A percentile compares a stretch with the other conserved stretches of the same genome.
These are phyloP conservation scores for Esox lucius DNA, from an alignment of 2,797 vertebrate genomes.

Conservation along the genomic window DNA sequence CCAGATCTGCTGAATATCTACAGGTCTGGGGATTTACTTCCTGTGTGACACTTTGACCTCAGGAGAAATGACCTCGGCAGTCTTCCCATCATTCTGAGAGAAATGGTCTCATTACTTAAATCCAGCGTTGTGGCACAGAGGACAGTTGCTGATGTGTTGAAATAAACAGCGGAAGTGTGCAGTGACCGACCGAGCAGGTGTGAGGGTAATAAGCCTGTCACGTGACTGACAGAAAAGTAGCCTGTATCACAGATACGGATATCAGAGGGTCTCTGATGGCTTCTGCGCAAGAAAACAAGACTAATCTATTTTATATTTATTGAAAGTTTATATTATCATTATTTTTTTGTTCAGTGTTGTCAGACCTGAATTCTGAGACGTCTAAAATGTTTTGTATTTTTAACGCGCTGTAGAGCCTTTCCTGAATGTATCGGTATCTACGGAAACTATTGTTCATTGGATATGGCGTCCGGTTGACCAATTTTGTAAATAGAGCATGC, in stretches of 20 bases:
- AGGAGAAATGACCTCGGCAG: constrained; percentile 62
- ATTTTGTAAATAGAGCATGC: constrained; percentile 55
- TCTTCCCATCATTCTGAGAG: constrained; percentile 73
- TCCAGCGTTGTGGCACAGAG: constrained; percentile 40
- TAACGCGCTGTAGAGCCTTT: constrained; percentile 69
- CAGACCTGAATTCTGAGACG: constrained; percentile 52
- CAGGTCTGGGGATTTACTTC: constrained; percentile 36
- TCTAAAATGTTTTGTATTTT: constrained; percentile 47
- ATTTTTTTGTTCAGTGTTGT: constrained; percentile 62
- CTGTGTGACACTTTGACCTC: constrained; percentile 56
- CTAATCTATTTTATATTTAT: constrained; percentile 78
- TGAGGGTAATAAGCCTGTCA: constrained; percentile 26
- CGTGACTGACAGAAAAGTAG: background rate
- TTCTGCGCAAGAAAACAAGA: constrained; percentile 57
- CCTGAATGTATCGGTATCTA: constrained; percentile 72
- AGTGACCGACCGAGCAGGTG: background rate
- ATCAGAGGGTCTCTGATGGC: constrained; percentile 55
- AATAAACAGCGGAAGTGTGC: background rate
- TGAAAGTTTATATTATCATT: constrained; percentile 63
- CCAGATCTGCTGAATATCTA: background rate
- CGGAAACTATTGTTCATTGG: constrained; percentile 42
- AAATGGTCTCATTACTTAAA: constrained; percentile 57
- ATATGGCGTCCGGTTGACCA: constrained; percentile 45
- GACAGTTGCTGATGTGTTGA: constrained; percentile 14
- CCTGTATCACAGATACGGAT: background rate